A percentile compares a stretch with the other conserved stretches of the same genome.
Evolutionary conservation across 2,113 vertebrate genomes (phyloP).

Genomic region (Neotoma lepida): DNA sequence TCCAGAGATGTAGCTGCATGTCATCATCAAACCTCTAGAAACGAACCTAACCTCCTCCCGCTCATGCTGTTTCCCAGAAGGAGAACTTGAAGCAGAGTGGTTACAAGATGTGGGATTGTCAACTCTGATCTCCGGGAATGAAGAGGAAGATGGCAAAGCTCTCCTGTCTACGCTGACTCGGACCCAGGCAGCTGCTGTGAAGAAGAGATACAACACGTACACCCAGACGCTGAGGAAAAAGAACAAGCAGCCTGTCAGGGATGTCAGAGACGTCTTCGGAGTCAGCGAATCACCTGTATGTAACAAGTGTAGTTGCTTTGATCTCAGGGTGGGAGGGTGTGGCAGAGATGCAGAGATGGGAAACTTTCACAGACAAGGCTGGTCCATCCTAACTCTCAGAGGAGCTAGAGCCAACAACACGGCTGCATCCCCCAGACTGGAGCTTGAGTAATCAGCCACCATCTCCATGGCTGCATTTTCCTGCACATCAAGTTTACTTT

Average conservation of each 20-base stretch:
- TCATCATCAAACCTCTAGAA: fast-evolving
- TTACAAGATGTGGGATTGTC: slow-evolving; percentile 94
- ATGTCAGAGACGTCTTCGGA: slow-evolving; percentile 94
- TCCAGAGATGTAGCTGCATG: background rate
- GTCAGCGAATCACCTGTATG: slow-evolving; percentile 87
- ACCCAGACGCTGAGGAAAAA: slow-evolving; percentile 93
- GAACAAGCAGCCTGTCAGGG: slow-evolving; percentile 90
- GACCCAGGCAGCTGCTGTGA: slow-evolving; percentile 93
- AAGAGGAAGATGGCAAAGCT: slow-evolving; percentile 89
- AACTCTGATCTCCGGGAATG: slow-evolving; percentile 88
- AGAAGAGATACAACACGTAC: slow-evolving; percentile 94
- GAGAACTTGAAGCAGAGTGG: slow-evolving; percentile 96
- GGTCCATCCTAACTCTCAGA: background rate
- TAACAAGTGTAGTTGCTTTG: slow-evolving; percentile 12
- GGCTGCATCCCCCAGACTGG: slow-evolving; percentile 10
- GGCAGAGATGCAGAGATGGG: no score
- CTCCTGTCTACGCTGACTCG: slow-evolving; percentile 94
- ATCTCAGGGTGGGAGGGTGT: fast-evolving
- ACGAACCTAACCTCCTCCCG: background rate
- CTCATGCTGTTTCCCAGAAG: slow-evolving; percentile 84
- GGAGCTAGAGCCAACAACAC: background rate
- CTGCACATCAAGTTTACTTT: slow-evolving; percentile 46
- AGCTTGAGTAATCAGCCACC: slow-evolving; percentile 16
- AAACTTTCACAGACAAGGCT: background rate
- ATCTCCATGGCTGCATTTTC: slow-evolving; percentile 29